Evolutionary conservation across 2,888 invertebrate species (phyloP), one percentile per base, ranked within the genome.

Genomic region (Dolichopus griseipennis): DNA sequence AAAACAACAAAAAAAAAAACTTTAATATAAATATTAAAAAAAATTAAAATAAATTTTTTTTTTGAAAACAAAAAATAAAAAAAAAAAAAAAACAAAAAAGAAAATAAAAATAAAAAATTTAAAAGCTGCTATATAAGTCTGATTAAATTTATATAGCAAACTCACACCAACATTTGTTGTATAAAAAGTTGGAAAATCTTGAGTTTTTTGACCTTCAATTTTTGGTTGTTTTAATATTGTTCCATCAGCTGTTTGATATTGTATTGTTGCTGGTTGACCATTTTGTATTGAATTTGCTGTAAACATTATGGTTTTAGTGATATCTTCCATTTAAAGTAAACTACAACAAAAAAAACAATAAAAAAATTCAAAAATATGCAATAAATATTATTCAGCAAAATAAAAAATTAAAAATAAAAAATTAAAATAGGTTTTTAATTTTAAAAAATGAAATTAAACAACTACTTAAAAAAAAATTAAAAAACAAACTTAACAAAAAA

Each of bases 231-330:
- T 86, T 68, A 86, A 83, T 69, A 83, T 85, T 75, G 86, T 86
- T 67, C 85, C 85, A 76, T 88, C 88, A 72, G 84, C 82, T 71
- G 88, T 87, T 78, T 88, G 88, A 78, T 88, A 88, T 77, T 89
- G 89, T 71, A 89, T 85, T 67, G 84, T 84, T 73, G 86, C 85
- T 75, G 86, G 86, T 69, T 85, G 82, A 73, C 85, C 85, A 79
- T 85, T 83, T 78, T 85, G 85, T 72, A 87, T 85, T 64, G 86
- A 79, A 77, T 86, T 87, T 72, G 86, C 85, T 64, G 86, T 85
- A 75, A 87, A 87, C 84, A 87, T 86, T 71, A 79, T 82, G 73
- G 83, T 79, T 73, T 81, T 81, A 10, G 69, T 80, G 69, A 77
- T 74, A 77, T 78, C 79, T 74, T 80, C 80, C 79, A 80, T 78